Evolutionary conservation across 2,888 invertebrate genomes (phyloP).

Genomic region (Drosophila maculinotata): DNA sequence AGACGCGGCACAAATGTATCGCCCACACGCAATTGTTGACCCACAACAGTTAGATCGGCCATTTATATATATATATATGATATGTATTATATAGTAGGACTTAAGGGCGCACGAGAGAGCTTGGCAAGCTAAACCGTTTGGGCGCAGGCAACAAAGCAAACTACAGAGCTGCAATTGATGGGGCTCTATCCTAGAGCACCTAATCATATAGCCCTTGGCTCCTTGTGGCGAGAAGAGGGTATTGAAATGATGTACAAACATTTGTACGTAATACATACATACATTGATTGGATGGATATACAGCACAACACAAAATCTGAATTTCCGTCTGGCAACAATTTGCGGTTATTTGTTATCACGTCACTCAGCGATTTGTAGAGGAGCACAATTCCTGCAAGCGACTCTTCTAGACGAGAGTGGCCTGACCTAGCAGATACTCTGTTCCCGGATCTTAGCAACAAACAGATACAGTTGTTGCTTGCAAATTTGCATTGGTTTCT

Average conservation of each 20-base stretch:
- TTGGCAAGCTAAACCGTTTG: constrained; percentile 48
- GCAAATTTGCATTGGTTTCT: too few species aligned
- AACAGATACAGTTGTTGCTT: too few species aligned
- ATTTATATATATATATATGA: constrained; percentile 1
- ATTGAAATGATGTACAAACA: constrained; percentile 53
- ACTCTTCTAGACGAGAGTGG: neutral
- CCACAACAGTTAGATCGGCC: constrained; percentile 62
- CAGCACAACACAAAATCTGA: constrained; percentile 48
- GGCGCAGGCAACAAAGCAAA: constrained; percentile 58
- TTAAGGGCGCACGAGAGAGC: neutral
- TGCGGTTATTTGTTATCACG: constrained; percentile 82
- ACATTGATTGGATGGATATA: constrained; percentile 60
- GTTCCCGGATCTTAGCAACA: neutral
- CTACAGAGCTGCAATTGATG: constrained; percentile 68
- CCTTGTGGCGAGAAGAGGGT: neutral
- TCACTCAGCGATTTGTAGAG: constrained; percentile 80
- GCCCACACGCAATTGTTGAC: constrained; percentile 58
- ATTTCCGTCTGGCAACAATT: constrained; percentile 53
- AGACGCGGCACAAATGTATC: constrained; percentile 53
- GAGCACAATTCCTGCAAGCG: constrained; percentile 1
- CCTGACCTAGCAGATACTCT: constrained; percentile 12
- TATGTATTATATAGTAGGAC: neutral
- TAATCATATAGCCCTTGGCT: constrained; percentile 21
- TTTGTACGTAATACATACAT: constrained; percentile 45
- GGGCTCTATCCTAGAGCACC: constrained; percentile 8